A percentile compares a stretch with the other conserved stretches of the same genome.
Evolutionary conservation across 2,797 vertebrate species (phyloP).

Genomic region (Eulemur coronatus): DNA sequence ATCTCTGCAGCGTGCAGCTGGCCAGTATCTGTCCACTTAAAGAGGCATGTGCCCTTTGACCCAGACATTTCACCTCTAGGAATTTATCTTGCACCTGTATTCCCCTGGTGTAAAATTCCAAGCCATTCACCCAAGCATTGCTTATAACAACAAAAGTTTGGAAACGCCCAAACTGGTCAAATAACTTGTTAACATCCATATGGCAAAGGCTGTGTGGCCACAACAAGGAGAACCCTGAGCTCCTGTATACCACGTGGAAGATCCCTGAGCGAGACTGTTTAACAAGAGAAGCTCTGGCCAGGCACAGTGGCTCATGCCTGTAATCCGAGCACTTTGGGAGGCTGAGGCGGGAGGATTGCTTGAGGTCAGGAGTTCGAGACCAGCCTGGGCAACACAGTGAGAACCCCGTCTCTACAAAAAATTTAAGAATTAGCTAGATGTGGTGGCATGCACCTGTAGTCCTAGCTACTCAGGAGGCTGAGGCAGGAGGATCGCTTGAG

Average conservation of each 20-base stretch:
- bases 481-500: too few species aligned
- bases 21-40: neutral
- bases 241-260: neutral
- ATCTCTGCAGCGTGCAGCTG: neutral
- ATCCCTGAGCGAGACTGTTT: too few species aligned
- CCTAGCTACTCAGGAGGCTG: too few species aligned
- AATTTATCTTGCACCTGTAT: neutral
- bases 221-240: neutral
- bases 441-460: too few species aligned
- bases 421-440: too few species aligned
- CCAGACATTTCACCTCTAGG: neutral
- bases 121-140: neutral
- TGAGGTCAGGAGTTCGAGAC: too few species aligned
- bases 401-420: too few species aligned
- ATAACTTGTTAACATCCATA: neutral
- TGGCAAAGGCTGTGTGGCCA: neutral
- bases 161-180: neutral
- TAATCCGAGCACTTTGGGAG: too few species aligned
- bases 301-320: too few species aligned
- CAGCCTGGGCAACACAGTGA: too few species aligned
- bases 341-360: too few species aligned
- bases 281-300: neutral
- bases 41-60: neutral
- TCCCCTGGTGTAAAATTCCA: neutral
- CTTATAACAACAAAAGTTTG: neutral